A percentile compares a stretch with the other conserved stretches of the same genome.
Conservation (phyloP, 2,888 invertebrate genomes). For the Hypolimnas misippus region DNA sequence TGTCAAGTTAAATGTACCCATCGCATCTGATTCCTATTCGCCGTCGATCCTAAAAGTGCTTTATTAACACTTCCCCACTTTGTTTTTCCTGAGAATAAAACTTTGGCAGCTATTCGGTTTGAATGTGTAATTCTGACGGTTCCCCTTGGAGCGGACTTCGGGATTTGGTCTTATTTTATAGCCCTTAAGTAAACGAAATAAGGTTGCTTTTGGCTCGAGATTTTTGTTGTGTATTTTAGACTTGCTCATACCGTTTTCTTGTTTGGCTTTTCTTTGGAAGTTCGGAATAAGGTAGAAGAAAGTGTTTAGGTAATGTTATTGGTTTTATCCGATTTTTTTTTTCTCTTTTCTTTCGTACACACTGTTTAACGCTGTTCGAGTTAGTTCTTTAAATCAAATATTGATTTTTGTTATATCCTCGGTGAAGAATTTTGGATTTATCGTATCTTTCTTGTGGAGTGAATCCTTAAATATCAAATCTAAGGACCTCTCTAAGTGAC, state of each 20-base stretch:
- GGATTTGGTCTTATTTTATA: not conserved
- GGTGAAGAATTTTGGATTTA: too few relatives aligned
- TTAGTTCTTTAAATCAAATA: not conserved
- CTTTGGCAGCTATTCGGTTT: constrained; percentile 37
- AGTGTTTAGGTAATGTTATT: constrained; percentile 27
- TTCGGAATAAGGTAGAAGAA: constrained; percentile 29
- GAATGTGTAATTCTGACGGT: constrained; percentile 38
- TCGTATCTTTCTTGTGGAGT: too few relatives aligned
- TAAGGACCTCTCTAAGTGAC: too few relatives aligned
- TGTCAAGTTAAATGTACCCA: not conserved
- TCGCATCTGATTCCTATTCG: not conserved
- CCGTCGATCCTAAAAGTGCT: constrained; percentile 21
- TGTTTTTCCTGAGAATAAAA: constrained; percentile 41
- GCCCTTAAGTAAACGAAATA: constrained; percentile 2
- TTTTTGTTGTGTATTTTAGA: constrained; percentile 2
- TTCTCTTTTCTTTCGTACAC: not conserved
- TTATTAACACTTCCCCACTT: constrained; percentile 40
- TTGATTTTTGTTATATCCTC: constrained; percentile 1
- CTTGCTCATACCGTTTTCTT: constrained; percentile 16
- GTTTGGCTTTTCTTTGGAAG: constrained; percentile 25
- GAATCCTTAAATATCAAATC: too few relatives aligned
- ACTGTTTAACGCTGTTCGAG: not conserved
- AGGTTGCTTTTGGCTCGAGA: not conserved
- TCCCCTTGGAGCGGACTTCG: constrained; percentile 14
- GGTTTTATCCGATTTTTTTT: constrained; percentile 19